A percentile compares a stretch with the other conserved stretches of the same genome.
phyloP scores from a whole-genome alignment of 2,797 vertebrate species.

The Lates japonicus region DNA sequence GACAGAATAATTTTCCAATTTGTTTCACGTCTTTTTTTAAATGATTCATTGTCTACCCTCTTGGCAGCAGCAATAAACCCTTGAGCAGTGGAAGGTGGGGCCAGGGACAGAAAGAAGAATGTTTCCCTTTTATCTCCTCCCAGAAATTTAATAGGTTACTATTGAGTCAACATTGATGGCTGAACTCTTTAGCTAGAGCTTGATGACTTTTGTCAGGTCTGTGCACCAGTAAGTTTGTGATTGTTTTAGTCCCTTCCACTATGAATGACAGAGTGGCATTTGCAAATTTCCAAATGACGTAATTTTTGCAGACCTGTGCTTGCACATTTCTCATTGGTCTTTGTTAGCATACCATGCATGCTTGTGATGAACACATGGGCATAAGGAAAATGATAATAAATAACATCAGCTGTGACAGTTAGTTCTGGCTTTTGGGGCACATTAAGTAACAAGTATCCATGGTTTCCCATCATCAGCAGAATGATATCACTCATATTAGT shows the following conservation, averaged over 20 bases:
- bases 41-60: constrained; percentile 39
- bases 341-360: constrained; percentile 15
- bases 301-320: constrained; percentile 42
- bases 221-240: constrained; percentile 4
- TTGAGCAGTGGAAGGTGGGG: constrained; percentile 30
- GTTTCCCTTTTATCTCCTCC: constrained; percentile 29
- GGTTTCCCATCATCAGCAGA: constrained; percentile 41
- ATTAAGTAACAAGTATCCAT: not conserved
- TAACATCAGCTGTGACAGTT: constrained; percentile 28
- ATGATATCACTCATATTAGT: constrained; percentile 17
- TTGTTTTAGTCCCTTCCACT: not conserved
- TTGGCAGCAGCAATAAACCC: constrained; percentile 25
- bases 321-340: constrained; percentile 36
- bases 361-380: constrained; percentile 9
- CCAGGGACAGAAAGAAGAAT: constrained; percentile 22
- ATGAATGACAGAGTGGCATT: not conserved
- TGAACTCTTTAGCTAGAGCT: constrained; percentile 13
- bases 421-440: constrained; percentile 7
- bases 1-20: constrained; percentile 55
- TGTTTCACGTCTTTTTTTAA: constrained; percentile 26
- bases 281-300: constrained; percentile 38
- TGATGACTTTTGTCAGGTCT: not conserved
- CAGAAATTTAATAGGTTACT: constrained; percentile 24
- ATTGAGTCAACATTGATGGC: constrained; percentile 17
- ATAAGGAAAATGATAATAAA: constrained; percentile 12